Percentiles rank a stretch among this genome's conserved stretches.
phyloP scores from a whole-genome alignment of 2,797 vertebrate genomes.

The Numenius phaeopus region DNA sequence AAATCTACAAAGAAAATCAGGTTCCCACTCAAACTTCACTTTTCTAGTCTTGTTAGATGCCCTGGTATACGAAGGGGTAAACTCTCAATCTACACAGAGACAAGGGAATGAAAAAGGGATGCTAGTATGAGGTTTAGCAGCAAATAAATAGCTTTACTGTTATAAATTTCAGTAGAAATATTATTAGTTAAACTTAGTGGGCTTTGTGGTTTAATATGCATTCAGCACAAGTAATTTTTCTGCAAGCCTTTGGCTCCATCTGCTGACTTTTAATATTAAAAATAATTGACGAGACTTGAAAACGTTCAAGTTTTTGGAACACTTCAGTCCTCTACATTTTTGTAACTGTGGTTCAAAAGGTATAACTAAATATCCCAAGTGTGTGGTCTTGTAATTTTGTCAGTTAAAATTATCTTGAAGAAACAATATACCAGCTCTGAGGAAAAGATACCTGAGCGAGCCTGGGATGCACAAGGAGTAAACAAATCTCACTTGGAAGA shows the following conservation, averaged over 20 bases:
- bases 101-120: not conserved
- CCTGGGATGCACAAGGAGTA: not conserved
- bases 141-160: not conserved
- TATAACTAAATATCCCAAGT: not conserved
- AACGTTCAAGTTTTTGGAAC: not conserved
- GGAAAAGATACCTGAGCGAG: not conserved
- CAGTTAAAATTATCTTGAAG: not conserved
- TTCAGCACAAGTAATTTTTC: constrained; percentile 66
- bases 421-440: not conserved
- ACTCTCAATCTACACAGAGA: not conserved
- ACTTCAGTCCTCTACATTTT: not conserved
- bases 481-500: not conserved
- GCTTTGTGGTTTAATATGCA: constrained; percentile 37
- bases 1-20: not conserved
- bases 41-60: not conserved
- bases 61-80: not conserved
- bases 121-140: not conserved
- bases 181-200: not conserved
- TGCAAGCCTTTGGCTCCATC: constrained; percentile 84
- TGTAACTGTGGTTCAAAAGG: not conserved
- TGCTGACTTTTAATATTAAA: constrained; percentile 81
- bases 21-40: not conserved
- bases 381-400: not conserved
- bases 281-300: constrained; percentile 37
- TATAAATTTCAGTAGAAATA: not conserved